These are phyloP conservation scores for Leptura quadrifasciata DNA, from an alignment of 2,888 invertebrate species.

Conservation along the genomic window DNA sequence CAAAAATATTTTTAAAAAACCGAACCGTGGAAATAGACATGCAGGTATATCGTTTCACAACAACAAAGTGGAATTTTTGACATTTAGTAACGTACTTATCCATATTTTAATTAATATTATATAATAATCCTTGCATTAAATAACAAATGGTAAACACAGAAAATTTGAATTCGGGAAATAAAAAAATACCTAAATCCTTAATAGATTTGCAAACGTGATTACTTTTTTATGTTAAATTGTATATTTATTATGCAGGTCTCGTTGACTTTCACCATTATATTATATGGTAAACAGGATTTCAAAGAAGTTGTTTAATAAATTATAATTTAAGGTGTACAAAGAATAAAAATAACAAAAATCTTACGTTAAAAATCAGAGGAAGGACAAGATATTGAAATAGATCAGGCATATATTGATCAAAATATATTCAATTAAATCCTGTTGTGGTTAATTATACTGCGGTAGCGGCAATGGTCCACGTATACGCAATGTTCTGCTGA, in stretches of 20 bases:
- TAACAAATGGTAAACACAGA: constrained; percentile 6
- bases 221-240: constrained; percentile 3
- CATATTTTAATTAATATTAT: background rate
- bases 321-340: background rate
- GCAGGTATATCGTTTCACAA: too few relatives aligned
- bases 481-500: too few relatives aligned
- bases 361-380: background rate
- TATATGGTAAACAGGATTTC: background rate
- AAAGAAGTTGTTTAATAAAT: background rate
- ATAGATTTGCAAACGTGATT: background rate
- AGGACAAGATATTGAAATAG: background rate
- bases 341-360: background rate
- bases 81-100: too few relatives aligned
- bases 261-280: constrained; percentile 5
- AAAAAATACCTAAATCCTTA: constrained; percentile 18
- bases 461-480: too few relatives aligned
- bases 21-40: too few relatives aligned
- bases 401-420: too few relatives aligned
- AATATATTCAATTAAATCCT: too few relatives aligned
- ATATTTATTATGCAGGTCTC: constrained; percentile 13
- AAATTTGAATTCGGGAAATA: background rate
- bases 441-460: too few relatives aligned
- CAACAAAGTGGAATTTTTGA: too few relatives aligned
- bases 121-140: background rate
- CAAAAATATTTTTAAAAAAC: too few relatives aligned